phyloP scores from a whole-genome alignment of 2,888 invertebrate species.

The Phalera bucephala region DNA sequence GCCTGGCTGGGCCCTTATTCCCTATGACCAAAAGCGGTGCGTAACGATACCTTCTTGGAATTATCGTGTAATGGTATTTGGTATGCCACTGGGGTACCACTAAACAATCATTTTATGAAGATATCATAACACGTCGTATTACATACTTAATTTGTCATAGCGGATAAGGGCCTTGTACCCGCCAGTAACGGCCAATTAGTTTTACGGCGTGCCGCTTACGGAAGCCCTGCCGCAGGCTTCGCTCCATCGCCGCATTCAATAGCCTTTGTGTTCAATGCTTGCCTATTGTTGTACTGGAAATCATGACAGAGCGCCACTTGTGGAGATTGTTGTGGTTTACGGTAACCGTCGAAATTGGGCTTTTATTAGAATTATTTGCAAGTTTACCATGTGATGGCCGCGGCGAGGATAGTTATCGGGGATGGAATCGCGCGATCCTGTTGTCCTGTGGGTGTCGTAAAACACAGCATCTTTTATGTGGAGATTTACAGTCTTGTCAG shows the following conservation, averaged over 20 bases:
- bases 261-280: slow-evolving; percentile 55
- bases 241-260: slow-evolving; percentile 48
- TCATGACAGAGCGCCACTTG: slow-evolving; percentile 42
- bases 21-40: too few species aligned
- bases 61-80: too few species aligned
- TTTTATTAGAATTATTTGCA: slow-evolving; percentile 28
- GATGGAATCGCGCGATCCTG: too few species aligned
- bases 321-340: slow-evolving; percentile 56
- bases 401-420: too few species aligned
- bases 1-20: too few species aligned
- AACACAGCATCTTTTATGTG: slow-evolving; percentile 24
- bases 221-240: slow-evolving; percentile 28
- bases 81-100: too few species aligned
- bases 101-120: too few species aligned
- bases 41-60: too few species aligned
- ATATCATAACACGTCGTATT: too few species aligned
- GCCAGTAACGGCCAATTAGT: slow-evolving; percentile 54
- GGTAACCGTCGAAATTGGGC: slow-evolving; percentile 46
- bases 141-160: too few species aligned
- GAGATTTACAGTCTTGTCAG: slow-evolving; percentile 21
- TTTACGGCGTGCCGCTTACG: slow-evolving; percentile 42
- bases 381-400: slow-evolving; percentile 16
- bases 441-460: too few species aligned
- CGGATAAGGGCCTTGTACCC: too few species aligned
- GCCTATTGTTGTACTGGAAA: slow-evolving; percentile 57